Base-by-base conservation (phyloP, 2,797 vertebrate genomes). In the Leptodactylus fallax region DNA sequence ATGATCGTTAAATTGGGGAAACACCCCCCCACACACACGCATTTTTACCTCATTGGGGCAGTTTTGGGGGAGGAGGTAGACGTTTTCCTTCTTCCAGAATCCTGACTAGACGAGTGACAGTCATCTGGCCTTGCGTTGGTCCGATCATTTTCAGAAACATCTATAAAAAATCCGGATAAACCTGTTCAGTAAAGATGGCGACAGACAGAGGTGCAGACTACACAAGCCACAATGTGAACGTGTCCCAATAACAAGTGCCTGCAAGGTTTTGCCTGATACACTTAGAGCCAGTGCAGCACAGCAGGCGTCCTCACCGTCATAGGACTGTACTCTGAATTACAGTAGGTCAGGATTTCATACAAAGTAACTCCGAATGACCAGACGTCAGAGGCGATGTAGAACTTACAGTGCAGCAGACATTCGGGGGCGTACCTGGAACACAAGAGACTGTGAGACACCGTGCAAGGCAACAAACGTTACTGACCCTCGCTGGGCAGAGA, bases 341-440 rank as follows among this genome's bases (percentile, higher is more conserved):
- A 99, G 94, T 97, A 99, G n/a, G 97, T 98, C 69, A 99, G 95
- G 80, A 99, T 95, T 77, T 99, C 98, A 0, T 99, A 98, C 92
- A 99, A 94, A 0, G 98, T 99, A 87, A 99, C 97, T 4, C 98
- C 98, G 0, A 99, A 99, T 0, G 98, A 99, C 98, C 98, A 99
- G 77, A 99, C 98, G 0, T 99, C 98, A 0, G 98, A 99, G 6
- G 98, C 98, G 0, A 96, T 96, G 91, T 98, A 99, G 90, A 99
- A 99, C 90, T 98, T 99, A 72, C 97, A 96, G 88, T 95, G 95
- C 6, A 96, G 95, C 92, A 99, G 91, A 91, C 98, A 99, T 90
- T 99, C 98, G 0, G 97, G 98, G 21, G 98, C 98, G 1, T 99
- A 99, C 98, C 98, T 99, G 91, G 36, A 90, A 90, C 65, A 51